phyloP scores from a whole-genome alignment of 2,113 vertebrate genomes.

The Perca schrenkii region DNA sequence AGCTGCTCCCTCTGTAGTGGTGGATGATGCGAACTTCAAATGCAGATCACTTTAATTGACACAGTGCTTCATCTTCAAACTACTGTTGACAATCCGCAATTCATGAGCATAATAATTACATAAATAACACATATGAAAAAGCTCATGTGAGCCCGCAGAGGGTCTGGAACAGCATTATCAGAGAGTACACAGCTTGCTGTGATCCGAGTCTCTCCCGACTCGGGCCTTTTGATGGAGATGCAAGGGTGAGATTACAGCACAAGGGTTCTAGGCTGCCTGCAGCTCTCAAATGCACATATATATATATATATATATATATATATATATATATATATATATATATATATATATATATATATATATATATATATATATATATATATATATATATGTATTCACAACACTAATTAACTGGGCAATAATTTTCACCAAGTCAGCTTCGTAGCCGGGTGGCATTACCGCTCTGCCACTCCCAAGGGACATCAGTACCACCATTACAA shows the following conservation, averaged over 20 bases:
- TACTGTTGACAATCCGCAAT: slow-evolving; percentile 76
- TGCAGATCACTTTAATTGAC: slow-evolving; percentile 80
- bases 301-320: slow-evolving; percentile 10
- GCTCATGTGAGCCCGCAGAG: slow-evolving; percentile 43
- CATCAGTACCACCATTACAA: slow-evolving; percentile 27
- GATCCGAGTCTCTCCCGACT: slow-evolving; percentile 71
- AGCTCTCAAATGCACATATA: slow-evolving; percentile 40
- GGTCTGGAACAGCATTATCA: slow-evolving; percentile 73
- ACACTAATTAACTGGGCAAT: slow-evolving; percentile 69
- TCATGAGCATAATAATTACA: slow-evolving; percentile 79
- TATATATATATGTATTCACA: neutral
- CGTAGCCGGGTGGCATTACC: slow-evolving; percentile 35
- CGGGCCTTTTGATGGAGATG: slow-evolving; percentile 63
- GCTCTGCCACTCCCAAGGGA: slow-evolving; percentile 40
- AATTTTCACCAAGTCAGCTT: slow-evolving; percentile 52
- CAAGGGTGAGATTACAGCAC: slow-evolving; percentile 61
- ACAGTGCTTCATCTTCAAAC: slow-evolving; percentile 78
- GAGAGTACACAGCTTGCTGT: slow-evolving; percentile 71
- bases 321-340: neutral
- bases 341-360: slow-evolving; percentile 8
- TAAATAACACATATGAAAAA: slow-evolving; percentile 80
- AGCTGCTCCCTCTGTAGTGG: slow-evolving; percentile 66
- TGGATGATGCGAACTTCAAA: slow-evolving; percentile 76
- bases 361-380: neutral
- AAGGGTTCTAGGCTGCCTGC: slow-evolving; percentile 54